phyloP scores from a whole-genome alignment of 1,140 invertebrate species.

The Stegodyphus mimosarum region DNA sequence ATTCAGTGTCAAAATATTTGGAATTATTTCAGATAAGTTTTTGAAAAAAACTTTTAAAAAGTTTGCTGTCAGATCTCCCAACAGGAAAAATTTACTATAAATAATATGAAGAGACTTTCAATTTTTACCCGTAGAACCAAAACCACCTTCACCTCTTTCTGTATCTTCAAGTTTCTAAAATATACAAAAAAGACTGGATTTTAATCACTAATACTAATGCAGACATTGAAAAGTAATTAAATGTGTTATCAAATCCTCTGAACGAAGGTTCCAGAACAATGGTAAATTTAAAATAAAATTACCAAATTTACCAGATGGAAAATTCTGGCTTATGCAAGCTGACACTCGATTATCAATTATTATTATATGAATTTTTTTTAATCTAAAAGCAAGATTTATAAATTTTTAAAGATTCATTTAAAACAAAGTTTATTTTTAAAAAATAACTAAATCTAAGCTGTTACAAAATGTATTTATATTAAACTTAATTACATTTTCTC shows the following conservation, averaged over 20 bases:
- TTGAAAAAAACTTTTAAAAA: too few species aligned
- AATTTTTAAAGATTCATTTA: too few species aligned
- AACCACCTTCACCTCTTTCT: slow-evolving; percentile 62
- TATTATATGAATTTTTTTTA: background rate
- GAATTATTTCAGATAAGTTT: too few species aligned
- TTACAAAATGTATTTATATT: too few species aligned
- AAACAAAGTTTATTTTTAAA: too few species aligned
- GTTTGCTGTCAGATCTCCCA: too few species aligned
- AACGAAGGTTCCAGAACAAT: background rate
- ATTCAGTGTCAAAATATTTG: too few species aligned
- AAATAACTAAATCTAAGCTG: too few species aligned
- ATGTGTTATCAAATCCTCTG: background rate
- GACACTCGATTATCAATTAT: background rate
- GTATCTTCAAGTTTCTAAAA: slow-evolving; percentile 61
- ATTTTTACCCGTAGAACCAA: slow-evolving; percentile 64
- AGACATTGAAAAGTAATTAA: slow-evolving; percentile 19
- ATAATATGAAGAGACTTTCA: background rate
- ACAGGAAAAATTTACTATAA: too few species aligned
- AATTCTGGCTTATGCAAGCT: background rate
- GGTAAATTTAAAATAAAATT: background rate
- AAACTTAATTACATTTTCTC: too few species aligned
- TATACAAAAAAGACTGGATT: too few species aligned
- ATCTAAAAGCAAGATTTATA: background rate
- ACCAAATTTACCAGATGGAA: background rate
- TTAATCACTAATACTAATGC: too few species aligned